A percentile compares a stretch with the other conserved stretches of the same genome.
phyloP scores from a whole-genome alignment of 2,888 invertebrate genomes.

The Venusia cambrica region DNA sequence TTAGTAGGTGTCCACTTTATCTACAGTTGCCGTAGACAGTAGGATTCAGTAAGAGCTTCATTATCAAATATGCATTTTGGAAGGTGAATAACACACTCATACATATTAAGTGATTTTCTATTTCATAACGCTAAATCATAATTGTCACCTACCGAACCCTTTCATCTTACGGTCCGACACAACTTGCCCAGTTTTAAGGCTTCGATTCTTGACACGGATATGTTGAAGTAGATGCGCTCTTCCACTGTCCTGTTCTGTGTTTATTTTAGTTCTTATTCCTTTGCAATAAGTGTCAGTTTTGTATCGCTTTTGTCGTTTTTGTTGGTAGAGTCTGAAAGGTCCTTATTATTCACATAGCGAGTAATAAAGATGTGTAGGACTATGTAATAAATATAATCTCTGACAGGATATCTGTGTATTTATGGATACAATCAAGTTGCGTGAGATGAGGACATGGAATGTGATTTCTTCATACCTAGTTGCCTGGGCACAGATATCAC shows the following conservation, averaged over 20 bases:
- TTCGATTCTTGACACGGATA: conserved; percentile 68
- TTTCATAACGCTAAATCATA: no score
- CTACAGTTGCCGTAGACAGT: no score
- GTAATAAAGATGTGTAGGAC: conserved; percentile 56
- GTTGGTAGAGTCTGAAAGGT: conserved; percentile 45
- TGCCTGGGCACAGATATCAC: no score
- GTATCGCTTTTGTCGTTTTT: conserved; percentile 36
- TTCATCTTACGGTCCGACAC: no score
- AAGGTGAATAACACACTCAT: no score
- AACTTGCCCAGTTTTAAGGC: no score
- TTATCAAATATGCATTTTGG: no score
- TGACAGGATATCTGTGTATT: conserved; percentile 27
- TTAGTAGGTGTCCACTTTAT: no score
- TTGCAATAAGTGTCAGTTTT: conserved; percentile 37
- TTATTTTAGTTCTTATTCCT: conserved; percentile 42
- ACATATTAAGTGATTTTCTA: no score
- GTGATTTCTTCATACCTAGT: conserved; percentile 26
- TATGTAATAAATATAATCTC: conserved; percentile 38
- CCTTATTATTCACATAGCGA: conserved; percentile 60
- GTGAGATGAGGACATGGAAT: conserved; percentile 26
- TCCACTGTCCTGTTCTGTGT: conserved; percentile 40
- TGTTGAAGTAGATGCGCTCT: conserved; percentile 65
- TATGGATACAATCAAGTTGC: conserved; percentile 31
- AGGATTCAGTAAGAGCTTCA: no score
- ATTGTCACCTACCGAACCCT: no score